Evolutionary conservation across 2,888 invertebrate genomes (phyloP), one percentile per base, ranked within the genome.

Genomic region (Palloptera scutellata): DNA sequence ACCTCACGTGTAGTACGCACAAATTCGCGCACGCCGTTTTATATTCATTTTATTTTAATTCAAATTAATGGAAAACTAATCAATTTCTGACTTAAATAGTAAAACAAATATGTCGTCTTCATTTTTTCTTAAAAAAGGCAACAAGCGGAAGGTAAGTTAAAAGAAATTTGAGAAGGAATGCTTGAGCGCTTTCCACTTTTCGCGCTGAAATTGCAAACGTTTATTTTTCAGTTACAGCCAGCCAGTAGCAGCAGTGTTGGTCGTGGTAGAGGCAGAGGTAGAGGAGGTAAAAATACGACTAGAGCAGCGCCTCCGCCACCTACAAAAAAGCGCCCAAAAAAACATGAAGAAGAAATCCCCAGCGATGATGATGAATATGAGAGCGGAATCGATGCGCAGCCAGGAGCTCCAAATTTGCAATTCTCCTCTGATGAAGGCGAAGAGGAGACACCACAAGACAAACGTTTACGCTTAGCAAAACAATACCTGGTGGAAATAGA

Each of bases 401-500:
- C 63, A 4, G 73, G 67, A 10, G 67, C 64, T 0, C 66, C 74
- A 8, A 71, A 76, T 30, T 68, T 78, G 48, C 71, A 72, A 4
- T 84, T 80, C 66, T 77, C 80, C 0, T 79, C 77, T 2, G 80
- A 81, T 63, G 78, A 81, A 15, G 84, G 82, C 64, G 86, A 84
- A 66, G 86, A 85, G 67, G 94, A 96, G 84, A 96, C 95, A 1
- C 91, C 92, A 0, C 96, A 97, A 82, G 95, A 97, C 79, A 97
- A 97, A 81, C 92, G 94, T 74, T 81, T 97, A 60, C 89, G 96
- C 55, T 85, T 97, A 70, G 96, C 97, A 0, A 97, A 97, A 82
- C 89, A 93, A 81, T 96, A 96, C 84, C 86, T 98, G 45, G 88
- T 92, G 78, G 93, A 96, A 87, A 92, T 97, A 55, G 92, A 93